phyloP scores from a whole-genome alignment of 2,888 invertebrate species.

The Ophioninae sp. region DNA sequence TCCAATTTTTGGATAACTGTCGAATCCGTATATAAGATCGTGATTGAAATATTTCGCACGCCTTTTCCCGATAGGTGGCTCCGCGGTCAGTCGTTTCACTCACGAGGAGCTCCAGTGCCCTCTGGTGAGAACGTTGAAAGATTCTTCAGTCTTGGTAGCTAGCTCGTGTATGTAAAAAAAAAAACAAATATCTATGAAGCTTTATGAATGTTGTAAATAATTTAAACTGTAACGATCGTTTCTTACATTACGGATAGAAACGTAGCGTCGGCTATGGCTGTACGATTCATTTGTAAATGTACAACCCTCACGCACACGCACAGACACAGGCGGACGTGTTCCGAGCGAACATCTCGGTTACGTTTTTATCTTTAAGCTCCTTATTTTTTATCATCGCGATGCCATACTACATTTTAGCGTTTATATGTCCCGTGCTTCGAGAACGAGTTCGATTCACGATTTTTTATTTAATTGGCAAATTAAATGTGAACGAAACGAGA shows the following conservation, averaged over 20 bases:
- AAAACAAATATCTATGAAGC: constrained; percentile 55
- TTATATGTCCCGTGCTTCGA: constrained; percentile 54
- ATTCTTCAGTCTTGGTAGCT: constrained; percentile 48
- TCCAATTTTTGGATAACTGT: no score
- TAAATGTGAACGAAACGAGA: constrained; percentile 60
- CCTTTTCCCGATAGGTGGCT: neutral
- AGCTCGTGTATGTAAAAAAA: constrained; percentile 55
- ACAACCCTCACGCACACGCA: constrained; percentile 54
- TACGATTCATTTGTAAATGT: constrained; percentile 69
- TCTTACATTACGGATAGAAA: constrained; percentile 65
- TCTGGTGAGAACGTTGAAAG: constrained; percentile 34
- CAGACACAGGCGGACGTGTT: neutral
- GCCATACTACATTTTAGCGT: constrained; percentile 72
- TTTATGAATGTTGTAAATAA: constrained; percentile 75
- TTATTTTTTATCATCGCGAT: constrained; percentile 72
- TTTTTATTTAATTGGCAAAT: constrained; percentile 72
- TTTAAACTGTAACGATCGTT: constrained; percentile 71
- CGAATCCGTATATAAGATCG: no score
- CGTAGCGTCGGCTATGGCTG: constrained; percentile 68
- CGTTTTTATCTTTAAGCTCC: constrained; percentile 68
- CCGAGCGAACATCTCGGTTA: constrained; percentile 58
- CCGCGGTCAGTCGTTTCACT: no score
- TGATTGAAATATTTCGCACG: neutral
- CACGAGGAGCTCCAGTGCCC: no score
- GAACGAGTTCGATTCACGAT: constrained; percentile 62